Base-by-base conservation (phyloP, 35 echinoderm and acorn worm genomes). In the Anneissia japonica region DNA sequence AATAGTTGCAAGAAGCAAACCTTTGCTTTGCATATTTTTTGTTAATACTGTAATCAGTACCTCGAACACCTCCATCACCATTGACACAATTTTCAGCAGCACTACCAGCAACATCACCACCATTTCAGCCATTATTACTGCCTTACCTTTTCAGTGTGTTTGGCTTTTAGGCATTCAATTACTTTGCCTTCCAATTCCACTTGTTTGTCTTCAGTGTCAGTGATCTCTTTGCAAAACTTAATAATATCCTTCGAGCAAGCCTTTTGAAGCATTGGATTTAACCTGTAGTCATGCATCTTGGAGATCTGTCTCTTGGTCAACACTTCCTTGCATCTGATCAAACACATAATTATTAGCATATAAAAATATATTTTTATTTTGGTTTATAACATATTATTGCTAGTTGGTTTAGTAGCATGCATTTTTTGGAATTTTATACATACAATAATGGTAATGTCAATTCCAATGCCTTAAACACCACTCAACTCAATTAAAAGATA, bases 241-340 rank as follows among this genome's bases (percentile, higher is more conserved):
- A 83, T 76, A 34, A 99, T 99, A 74, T 99, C 96, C 35, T 82
- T 38, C 10, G 46, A 56, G 43, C 96, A 99, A 21, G 92, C 86
- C 34, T 93, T 89, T 73, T 79, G 85, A 46, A 99, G 32, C 10
- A 72, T 74, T 38, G 92, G 92, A 77, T 94, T 99, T 4, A 99
- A 77, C 29, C 87, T 82, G 80, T 80, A 93, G 46, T 99, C 88
- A 14, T 39, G 83, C 36, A 75, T 89, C 73, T 89, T 73, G 35
- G 93, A 86, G 3, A 89, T 80, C 86, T 91, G 87, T 35, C 96
- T 64, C 76, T 94, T 91, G 33, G 79, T 83, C 7, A 99, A 38
- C 17, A 93, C 83, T 17, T 86, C 36, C 43, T 85, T 89, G 41
- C 92, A 99, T 75, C 96, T 99, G 46, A 39, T 29, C 26, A 79